phyloP scores from a whole-genome alignment of 2,797 vertebrate genomes.

The Antennarius maculatus region DNA sequence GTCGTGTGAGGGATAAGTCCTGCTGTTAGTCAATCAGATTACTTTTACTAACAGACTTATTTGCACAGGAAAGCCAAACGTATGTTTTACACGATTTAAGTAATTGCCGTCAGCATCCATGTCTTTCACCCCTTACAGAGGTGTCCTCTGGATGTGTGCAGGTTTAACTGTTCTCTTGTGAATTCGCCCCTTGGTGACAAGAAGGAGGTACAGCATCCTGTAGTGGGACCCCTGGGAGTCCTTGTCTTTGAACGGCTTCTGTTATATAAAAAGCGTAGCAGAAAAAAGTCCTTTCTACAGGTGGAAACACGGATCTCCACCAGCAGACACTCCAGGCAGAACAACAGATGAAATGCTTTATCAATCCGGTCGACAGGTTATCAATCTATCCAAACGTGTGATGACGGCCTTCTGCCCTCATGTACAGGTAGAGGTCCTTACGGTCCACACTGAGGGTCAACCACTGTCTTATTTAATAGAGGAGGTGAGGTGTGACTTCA shows the following conservation, averaged over 20 bases:
- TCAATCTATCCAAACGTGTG: neutral
- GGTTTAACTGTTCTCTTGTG: neutral
- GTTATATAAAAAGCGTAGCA: neutral
- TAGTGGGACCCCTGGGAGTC: no score
- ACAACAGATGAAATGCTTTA: neutral
- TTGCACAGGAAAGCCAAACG: no score
- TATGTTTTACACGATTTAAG: no score
- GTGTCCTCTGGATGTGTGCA: neutral
- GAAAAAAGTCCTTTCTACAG: neutral
- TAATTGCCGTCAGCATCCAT: neutral
- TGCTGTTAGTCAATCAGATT: neutral
- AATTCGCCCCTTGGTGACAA: neutral
- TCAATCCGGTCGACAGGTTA: neutral
- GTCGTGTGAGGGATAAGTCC: no score
- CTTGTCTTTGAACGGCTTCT: no score
- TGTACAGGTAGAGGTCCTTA: neutral
- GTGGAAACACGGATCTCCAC: neutral
- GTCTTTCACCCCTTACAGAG: neutral
- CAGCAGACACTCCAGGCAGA: neutral
- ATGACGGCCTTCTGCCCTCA: neutral
- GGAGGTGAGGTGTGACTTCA: conserved; percentile 26
- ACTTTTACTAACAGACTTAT: neutral
- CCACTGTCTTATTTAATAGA: neutral
- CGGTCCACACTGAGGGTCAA: neutral
- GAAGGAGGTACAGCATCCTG: neutral